Evolutionary conservation across 2,888 invertebrate genomes (phyloP).

Genomic region (Anagyrus pseudococci): DNA sequence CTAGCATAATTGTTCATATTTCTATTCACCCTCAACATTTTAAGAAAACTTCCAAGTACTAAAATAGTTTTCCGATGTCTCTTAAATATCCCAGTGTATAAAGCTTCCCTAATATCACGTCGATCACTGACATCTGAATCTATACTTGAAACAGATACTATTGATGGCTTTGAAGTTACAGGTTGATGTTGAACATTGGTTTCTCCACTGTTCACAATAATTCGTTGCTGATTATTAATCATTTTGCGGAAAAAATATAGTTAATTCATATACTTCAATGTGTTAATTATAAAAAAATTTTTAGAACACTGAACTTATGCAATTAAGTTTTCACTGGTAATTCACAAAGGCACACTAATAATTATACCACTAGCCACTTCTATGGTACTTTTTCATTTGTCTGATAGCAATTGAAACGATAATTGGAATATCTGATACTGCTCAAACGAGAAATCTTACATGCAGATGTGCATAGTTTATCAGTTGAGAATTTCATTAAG

Average conservation of each 20-base stretch:
- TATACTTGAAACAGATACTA: slow-evolving; percentile 57
- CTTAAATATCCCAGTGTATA: slow-evolving; percentile 59
- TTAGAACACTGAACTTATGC: not conserved
- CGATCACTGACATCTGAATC: slow-evolving; percentile 60
- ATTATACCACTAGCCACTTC: slow-evolving; percentile 9
- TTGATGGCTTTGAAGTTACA: slow-evolving; percentile 56
- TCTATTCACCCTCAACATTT: slow-evolving; percentile 61
- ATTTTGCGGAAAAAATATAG: slow-evolving; percentile 42
- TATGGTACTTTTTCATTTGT: not conserved
- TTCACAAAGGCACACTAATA: slow-evolving; percentile 9
- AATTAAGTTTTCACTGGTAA: slow-evolving; percentile 10
- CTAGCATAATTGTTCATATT: slow-evolving; percentile 61
- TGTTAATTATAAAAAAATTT: not conserved
- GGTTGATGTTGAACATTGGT: slow-evolving; percentile 52
- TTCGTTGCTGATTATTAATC: slow-evolving; percentile 59
- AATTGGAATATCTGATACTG: not conserved
- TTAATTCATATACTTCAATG: not conserved
- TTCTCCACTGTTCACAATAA: slow-evolving; percentile 54
- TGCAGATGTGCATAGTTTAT: slow-evolving; percentile 8
- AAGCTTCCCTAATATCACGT: slow-evolving; percentile 57
- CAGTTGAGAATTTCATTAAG: slow-evolving; percentile 4
- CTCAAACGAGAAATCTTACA: slow-evolving; percentile 6
- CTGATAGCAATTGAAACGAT: not conserved
- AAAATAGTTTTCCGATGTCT: slow-evolving; percentile 60
- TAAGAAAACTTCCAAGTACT: slow-evolving; percentile 60